These are phyloP conservation scores for Haliclystus octoradiatus DNA, from an alignment of 30 jellyfish, hydroid and myxozoan genomes.

Conservation along the genomic window DNA sequence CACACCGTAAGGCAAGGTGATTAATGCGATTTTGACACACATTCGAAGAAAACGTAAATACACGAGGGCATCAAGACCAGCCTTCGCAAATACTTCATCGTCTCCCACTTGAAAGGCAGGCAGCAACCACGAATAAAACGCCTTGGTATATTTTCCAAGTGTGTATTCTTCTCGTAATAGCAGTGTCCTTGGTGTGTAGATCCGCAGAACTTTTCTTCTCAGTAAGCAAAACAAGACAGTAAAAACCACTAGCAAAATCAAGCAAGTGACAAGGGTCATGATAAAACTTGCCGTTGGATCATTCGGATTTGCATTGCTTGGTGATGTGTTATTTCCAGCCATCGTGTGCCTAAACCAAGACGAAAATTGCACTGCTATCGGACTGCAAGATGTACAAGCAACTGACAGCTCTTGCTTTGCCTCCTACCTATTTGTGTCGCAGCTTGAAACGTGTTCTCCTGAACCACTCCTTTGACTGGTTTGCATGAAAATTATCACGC, in stretches of 20 bases:
- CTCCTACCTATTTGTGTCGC: too few relatives aligned
- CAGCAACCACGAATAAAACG: conserved; percentile 76
- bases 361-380: too few relatives aligned
- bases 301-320: conserved; percentile 24
- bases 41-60: conserved; percentile 63
- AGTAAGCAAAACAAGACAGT: conserved; percentile 51
- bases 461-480: too few relatives aligned
- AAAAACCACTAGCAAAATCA: conserved; percentile 24
- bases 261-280: conserved; percentile 31
- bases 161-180: conserved; percentile 45
- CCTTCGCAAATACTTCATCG: conserved; percentile 66
- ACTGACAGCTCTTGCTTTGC: too few relatives aligned
- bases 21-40: conserved; percentile 46
- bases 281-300: conserved; percentile 69
- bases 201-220: conserved; percentile 52
- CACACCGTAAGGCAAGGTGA: conserved; percentile 79
- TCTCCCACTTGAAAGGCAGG: conserved; percentile 71
- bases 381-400: too few relatives aligned
- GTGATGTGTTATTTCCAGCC: too few relatives aligned
- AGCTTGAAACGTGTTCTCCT: too few relatives aligned
- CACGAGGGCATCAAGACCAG: conserved; percentile 92
- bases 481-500: too few relatives aligned
- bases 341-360: too few relatives aligned
- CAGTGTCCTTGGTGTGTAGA: conserved; percentile 79
- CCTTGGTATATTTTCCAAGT: conserved; percentile 47